Evolutionary conservation across 1,140 invertebrate species (phyloP).

Genomic region (Apis dorsata): DNA sequence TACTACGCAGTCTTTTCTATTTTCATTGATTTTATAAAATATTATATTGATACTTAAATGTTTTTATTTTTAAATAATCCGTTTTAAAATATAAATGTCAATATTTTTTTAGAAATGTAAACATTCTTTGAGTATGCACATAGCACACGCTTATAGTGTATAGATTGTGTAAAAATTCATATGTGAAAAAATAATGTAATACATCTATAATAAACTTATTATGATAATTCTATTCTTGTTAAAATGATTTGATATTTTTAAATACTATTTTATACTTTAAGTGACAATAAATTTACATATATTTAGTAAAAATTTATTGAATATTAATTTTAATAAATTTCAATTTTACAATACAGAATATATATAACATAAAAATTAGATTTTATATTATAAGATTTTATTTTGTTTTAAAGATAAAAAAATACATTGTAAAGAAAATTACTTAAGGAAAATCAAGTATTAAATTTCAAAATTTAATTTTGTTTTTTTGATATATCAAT

Average conservation of each 20-base stretch:
- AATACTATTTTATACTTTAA: not conserved
- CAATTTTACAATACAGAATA: slow-evolving; percentile 2
- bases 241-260: not conserved
- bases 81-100: slow-evolving; percentile 34
- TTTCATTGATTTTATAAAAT: not conserved
- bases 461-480: not conserved
- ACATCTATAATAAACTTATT: not conserved
- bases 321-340: not conserved
- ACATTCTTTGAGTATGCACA: slow-evolving; percentile 25
- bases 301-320: slow-evolving; percentile 14
- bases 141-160: not conserved
- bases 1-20: not conserved
- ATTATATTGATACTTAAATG: too few relatives aligned
- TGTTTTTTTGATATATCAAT: not conserved
- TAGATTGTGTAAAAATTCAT: not conserved
- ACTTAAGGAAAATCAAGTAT: slow-evolving; percentile 9
- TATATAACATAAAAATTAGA: not conserved
- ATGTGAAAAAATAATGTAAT: not conserved
- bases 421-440: slow-evolving; percentile 11
- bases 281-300: not conserved
- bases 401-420: not conserved
- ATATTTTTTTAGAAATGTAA: slow-evolving; percentile 27
- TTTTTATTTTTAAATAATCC: too few relatives aligned
- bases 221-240: not conserved
- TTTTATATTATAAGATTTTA: not conserved